Percentiles rank a stretch among this genome's conserved stretches.
phyloP scores from a whole-genome alignment of 53 echinoderm and acorn worm species.

The Zoroaster sp. region DNA sequence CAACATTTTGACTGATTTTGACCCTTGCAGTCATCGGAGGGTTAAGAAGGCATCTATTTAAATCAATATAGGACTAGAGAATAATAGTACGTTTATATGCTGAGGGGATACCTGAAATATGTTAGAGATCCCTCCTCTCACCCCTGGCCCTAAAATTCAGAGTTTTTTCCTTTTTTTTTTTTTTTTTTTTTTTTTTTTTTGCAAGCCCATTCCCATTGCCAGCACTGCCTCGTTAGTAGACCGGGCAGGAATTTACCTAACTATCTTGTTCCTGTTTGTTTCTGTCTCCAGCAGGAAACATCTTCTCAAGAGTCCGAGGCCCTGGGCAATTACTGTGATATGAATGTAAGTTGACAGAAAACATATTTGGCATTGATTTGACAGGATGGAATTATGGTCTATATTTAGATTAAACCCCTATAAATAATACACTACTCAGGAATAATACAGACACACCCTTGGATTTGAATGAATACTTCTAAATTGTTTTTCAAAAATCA shows the following conservation, averaged over 20 bases:
- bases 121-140: no score
- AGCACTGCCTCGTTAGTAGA: neutral
- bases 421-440: neutral
- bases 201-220: neutral
- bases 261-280: slow-evolving; percentile 7
- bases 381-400: neutral
- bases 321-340: slow-evolving; percentile 89
- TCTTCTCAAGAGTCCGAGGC: slow-evolving; percentile 88
- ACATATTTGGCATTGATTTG: neutral
- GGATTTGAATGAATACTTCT: neutral
- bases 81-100: no score
- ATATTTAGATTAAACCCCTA: neutral
- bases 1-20: no score
- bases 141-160: no score
- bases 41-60: no score
- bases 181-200: no score
- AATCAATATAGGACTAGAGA: no score
- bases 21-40: no score
- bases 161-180: no score
- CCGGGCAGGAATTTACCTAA: neutral
- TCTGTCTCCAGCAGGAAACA: slow-evolving; percentile 68
- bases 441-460: neutral
- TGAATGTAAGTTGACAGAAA: slow-evolving; percentile 70
- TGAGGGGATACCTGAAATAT: no score
- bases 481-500: no score